Conservation (phyloP, 2,797 vertebrate species). For the Hydrocynus forskahlii region DNA sequence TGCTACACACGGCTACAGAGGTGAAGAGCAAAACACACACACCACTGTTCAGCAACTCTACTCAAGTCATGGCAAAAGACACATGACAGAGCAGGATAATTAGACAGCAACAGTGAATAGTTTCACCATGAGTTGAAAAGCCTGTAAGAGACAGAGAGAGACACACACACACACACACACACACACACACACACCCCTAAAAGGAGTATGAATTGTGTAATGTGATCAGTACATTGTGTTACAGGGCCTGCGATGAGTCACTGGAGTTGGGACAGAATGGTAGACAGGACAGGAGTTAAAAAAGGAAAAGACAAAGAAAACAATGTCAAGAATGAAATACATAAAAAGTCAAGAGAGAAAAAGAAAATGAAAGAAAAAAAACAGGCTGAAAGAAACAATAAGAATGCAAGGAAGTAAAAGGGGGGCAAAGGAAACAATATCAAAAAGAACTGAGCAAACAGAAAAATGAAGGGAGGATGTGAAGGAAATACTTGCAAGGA, state of each 20-base stretch:
- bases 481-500: not conserved
- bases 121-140: not conserved
- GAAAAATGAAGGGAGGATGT: not conserved
- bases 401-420: not conserved
- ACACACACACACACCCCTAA: not conserved
- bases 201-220: constrained; percentile 9
- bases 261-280: not conserved
- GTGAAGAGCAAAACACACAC: not conserved
- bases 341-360: not conserved
- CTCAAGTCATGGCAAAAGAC: not conserved
- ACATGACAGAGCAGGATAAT: not conserved
- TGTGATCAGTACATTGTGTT: constrained; percentile 7
- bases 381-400: not conserved
- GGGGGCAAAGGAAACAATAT: not conserved
- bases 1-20: not conserved
- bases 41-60: not conserved
- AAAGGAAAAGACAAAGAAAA: too few species aligned
- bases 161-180: not conserved
- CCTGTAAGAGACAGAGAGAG: not conserved
- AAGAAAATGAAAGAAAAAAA: not conserved
- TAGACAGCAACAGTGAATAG: not conserved
- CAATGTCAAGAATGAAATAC: not conserved
- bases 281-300: not conserved
- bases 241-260: constrained; percentile 18
- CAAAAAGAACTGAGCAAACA: not conserved